These are phyloP conservation scores for Sepioteuthis lessoniana DNA, from an alignment of 2,888 invertebrate genomes.

Conservation along the genomic window DNA sequence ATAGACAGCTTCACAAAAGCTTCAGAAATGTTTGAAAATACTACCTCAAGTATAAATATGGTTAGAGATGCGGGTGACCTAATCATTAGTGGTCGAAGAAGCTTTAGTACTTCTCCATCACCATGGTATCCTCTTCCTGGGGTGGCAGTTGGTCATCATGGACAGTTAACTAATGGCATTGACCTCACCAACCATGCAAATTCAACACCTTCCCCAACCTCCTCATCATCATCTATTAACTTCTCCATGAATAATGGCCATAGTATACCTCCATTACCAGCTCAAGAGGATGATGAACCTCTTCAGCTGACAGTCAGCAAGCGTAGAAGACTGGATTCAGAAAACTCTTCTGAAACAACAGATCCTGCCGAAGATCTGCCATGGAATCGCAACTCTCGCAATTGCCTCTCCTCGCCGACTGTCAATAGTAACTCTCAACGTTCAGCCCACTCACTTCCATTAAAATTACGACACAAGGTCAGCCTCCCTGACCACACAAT, in stretches of 20 bases:
- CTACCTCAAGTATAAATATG: conserved; percentile 42
- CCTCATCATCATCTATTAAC: conserved; percentile 44
- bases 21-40: conserved; percentile 38
- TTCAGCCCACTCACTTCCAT: conserved; percentile 56
- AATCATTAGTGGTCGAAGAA: background rate
- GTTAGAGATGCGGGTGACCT: background rate
- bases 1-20: background rate
- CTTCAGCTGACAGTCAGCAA: conserved; percentile 57
- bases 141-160: background rate
- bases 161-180: conserved; percentile 49
- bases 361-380: background rate
- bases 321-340: conserved; percentile 52
- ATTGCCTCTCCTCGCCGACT: conserved; percentile 53
- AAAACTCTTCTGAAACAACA: background rate
- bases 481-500: conserved; percentile 55
- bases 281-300: conserved; percentile 56
- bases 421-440: conserved; percentile 50
- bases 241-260: conserved; percentile 25
- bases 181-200: conserved; percentile 49
- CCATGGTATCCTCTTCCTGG: conserved; percentile 40
- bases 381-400: conserved; percentile 52
- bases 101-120: background rate
- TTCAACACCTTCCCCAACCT: conserved; percentile 52
- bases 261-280: background rate
- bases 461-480: conserved; percentile 67